Evolutionary conservation across 1,140 invertebrate genomes (phyloP).

Genomic region (Rhynchophorus ferrugineus): DNA sequence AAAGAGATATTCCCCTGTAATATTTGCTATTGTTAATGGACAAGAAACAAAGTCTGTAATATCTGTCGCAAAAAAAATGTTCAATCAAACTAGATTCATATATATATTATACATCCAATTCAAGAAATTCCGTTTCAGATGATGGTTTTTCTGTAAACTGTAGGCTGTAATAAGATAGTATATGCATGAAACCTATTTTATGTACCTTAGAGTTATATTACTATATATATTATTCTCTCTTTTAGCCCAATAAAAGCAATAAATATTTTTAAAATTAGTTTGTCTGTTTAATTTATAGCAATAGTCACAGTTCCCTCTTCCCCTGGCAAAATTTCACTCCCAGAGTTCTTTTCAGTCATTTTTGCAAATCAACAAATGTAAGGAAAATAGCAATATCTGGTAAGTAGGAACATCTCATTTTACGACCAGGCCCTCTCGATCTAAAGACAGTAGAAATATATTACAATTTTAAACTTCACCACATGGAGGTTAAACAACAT

Average conservation of each 20-base stretch:
- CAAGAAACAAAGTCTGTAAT: background rate
- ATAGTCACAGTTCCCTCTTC: no score
- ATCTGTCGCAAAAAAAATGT: background rate
- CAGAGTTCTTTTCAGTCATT: no score
- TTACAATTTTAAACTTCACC: no score
- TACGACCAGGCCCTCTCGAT: no score
- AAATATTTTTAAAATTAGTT: background rate
- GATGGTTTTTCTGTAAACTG: background rate
- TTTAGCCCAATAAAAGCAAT: background rate
- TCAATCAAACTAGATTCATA: background rate
- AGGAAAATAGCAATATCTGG: no score
- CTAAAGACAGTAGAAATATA: no score
- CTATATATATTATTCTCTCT: background rate
- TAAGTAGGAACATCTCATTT: no score
- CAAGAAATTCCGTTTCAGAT: background rate
- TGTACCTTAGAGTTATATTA: background rate
- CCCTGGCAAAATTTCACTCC: no score
- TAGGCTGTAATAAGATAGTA: background rate
- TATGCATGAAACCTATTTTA: background rate
- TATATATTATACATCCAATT: background rate
- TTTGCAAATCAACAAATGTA: no score
- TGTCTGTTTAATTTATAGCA: background rate
- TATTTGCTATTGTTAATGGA: no score
- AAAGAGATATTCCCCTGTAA: no score
- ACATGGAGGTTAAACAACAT: no score